Percentiles rank a stretch among this genome's conserved stretches.
phyloP scores from a whole-genome alignment of 2,797 vertebrate species.

The Silurus lanzhouensis region DNA sequence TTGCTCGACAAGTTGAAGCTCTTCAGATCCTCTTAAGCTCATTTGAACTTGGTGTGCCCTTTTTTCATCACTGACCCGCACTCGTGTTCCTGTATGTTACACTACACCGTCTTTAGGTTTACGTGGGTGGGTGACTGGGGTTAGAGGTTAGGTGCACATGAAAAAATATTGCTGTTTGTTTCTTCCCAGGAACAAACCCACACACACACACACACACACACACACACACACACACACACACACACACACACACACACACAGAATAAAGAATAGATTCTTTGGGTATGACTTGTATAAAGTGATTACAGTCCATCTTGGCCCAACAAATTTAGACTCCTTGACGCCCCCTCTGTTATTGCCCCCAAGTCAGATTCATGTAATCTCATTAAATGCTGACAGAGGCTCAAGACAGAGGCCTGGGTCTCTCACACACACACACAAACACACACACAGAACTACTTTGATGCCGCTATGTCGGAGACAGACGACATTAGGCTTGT shows the following conservation, averaged over 20 bases:
- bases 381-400: constrained; percentile 82
- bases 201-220: constrained; percentile 30
- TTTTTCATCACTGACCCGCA: background rate
- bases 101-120: constrained; percentile 17
- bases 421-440: constrained; percentile 67
- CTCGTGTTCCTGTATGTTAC: background rate
- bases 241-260: constrained; percentile 51
- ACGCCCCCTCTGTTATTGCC: constrained; percentile 73
- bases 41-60: background rate
- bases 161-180: constrained; percentile 38
- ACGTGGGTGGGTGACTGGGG: constrained; percentile 38
- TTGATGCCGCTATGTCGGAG: constrained; percentile 76
- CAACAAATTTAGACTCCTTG: constrained; percentile 82
- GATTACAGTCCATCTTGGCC: constrained; percentile 76
- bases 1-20: background rate
- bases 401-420: constrained; percentile 77
- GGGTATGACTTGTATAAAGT: constrained; percentile 78
- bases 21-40: background rate
- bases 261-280: constrained; percentile 74
- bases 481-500: constrained; percentile 79
- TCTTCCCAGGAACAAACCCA: constrained; percentile 18
- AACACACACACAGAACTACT: constrained; percentile 66
- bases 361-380: constrained; percentile 74
- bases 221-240: constrained; percentile 32
- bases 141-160: constrained; percentile 3